Evolutionary conservation across 2,888 invertebrate genomes (phyloP).

Genomic region (Isoperla grammatica): DNA sequence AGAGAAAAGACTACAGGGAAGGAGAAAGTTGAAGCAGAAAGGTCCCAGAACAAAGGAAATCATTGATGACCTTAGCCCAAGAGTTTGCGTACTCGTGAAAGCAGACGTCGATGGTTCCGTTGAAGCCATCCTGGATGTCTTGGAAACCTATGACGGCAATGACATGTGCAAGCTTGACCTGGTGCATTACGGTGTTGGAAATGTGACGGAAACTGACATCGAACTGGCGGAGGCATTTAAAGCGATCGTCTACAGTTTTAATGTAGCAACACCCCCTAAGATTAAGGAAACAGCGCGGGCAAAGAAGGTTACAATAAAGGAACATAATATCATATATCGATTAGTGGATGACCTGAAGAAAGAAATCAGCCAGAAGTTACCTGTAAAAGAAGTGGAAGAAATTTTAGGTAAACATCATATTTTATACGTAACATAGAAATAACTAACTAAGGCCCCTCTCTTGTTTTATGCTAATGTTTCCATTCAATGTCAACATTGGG

Average conservation of each 20-base stretch:
- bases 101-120: constrained; percentile 95
- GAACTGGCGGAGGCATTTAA: constrained; percentile 71
- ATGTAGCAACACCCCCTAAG: constrained; percentile 53
- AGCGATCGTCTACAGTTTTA: constrained; percentile 85
- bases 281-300: constrained; percentile 49
- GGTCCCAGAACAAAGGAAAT: constrained; percentile 50
- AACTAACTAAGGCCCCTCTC: too few relatives aligned
- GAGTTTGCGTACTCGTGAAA: constrained; percentile 60
- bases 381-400: constrained; percentile 67
- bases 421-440: neutral
- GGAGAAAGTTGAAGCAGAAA: constrained; percentile 48
- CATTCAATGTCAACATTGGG: constrained; percentile 5
- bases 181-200: constrained; percentile 87
- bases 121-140: constrained; percentile 87
- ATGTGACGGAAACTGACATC: constrained; percentile 74
- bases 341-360: constrained; percentile 82
- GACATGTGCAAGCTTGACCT: constrained; percentile 71
- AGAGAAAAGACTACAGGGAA: constrained; percentile 56
- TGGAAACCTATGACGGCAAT: constrained; percentile 73
- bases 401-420: constrained; percentile 61
- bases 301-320: constrained; percentile 55
- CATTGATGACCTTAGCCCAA: constrained; percentile 48
- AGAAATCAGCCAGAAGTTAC: constrained; percentile 68
- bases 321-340: constrained; percentile 88
- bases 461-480: too few relatives aligned